Evolutionary conservation across 2,888 invertebrate genomes (phyloP).

Genomic region (Volucella bombylans): DNA sequence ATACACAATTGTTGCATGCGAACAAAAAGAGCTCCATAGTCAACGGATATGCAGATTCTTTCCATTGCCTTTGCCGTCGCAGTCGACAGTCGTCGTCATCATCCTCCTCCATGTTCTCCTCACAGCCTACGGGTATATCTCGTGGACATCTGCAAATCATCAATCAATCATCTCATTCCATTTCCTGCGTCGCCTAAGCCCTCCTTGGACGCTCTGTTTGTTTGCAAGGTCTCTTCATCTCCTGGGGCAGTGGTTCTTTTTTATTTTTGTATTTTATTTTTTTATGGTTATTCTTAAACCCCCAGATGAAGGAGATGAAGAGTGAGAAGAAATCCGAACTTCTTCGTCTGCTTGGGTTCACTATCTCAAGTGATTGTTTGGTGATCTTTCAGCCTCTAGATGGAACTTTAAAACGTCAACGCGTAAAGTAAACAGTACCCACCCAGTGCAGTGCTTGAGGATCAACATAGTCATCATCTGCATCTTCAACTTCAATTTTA

Average conservation of each 20-base stretch:
- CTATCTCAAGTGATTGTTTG: slow-evolving; percentile 60
- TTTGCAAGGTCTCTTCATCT: not conserved
- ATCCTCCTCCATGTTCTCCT: slow-evolving; percentile 30
- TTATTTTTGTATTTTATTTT: not conserved
- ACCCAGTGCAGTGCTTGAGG: slow-evolving; percentile 57
- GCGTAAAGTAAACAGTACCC: slow-evolving; percentile 68
- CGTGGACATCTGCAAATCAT: slow-evolving; percentile 74
- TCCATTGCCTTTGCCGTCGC: not conserved
- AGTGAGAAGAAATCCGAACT: slow-evolving; percentile 30
- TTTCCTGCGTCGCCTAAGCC: slow-evolving; percentile 15
- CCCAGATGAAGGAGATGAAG: not conserved
- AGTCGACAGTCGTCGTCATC: not conserved
- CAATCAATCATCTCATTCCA: slow-evolving; percentile 71
- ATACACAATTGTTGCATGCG: slow-evolving; percentile 35
- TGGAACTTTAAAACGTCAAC: slow-evolving; percentile 66
- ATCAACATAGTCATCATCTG: slow-evolving; percentile 30
- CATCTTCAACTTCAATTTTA: too few species aligned
- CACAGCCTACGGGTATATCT: slow-evolving; percentile 62
- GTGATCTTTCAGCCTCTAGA: slow-evolving; percentile 45
- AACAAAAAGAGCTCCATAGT: slow-evolving; percentile 42
- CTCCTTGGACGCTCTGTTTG: slow-evolving; percentile 19
- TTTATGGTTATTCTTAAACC: slow-evolving; percentile 49
- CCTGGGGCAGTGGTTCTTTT: not conserved
- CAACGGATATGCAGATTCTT: slow-evolving; percentile 72
- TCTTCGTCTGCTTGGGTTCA: slow-evolving; percentile 30